Base-by-base conservation (phyloP, 2,888 invertebrate genomes). In the Acanthacorydalis orientalis region DNA sequence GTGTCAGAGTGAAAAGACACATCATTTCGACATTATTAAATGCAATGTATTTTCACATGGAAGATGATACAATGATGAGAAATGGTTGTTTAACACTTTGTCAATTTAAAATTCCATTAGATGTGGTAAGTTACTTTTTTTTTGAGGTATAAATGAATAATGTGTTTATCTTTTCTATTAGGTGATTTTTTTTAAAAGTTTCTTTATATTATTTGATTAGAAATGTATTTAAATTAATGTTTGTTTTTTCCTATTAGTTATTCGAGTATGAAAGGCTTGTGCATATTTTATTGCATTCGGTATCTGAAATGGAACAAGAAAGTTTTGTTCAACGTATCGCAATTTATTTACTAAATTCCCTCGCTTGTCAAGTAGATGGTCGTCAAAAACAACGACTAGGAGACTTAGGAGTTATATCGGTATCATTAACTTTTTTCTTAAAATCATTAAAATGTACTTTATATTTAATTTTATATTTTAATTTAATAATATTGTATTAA, bases 331-430 rank as follows among this genome's bases (percentile, higher is more conserved):
- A 92, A 62, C 77, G 93, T 52, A 89, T 96, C 57, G 92, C 91
- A 16, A 91, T 96, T 56, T 93, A 91, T 67, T 72, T 97, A 54
- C 73, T 97, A 48, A 97, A 97, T 68, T 90, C 92, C 1, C 72
- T 97, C 54, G 95, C 96, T 7, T 96, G 96, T 64, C 93, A 95
- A 68, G 95, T 96, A 8, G 92, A 95, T 61, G 91, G 91, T 16
- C 75, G 77, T 49, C 92, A 96, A 63, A 97, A 97, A 63, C 77
- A 84, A 44, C 79, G 91, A 58, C 75, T 97, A 33, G 96, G 96
- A 43, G 83, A 88, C 64, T 70, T 89, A 48, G 92, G 92, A 49
- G 92, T 91, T 42, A 85, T 88, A 57, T 86, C 65, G 70, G 74
- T 68, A 38, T 35, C 7, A 35, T 35, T 35, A 35, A 35, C 11